Evolutionary conservation across 2,888 invertebrate species (phyloP).

Genomic region (Conchocele bisecta): DNA sequence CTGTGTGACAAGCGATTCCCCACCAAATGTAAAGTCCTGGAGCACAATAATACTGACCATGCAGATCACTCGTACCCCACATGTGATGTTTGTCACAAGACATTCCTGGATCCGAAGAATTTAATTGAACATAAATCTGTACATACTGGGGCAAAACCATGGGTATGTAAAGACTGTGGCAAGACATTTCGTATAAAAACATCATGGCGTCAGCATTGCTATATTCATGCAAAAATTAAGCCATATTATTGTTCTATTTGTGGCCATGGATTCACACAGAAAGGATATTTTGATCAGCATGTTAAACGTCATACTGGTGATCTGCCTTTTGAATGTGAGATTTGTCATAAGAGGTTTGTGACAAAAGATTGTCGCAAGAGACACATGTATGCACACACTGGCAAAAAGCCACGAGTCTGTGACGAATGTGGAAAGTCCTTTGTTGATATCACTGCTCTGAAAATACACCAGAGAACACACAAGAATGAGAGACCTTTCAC

Average conservation of each 20-base stretch:
- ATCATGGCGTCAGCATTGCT: constrained; percentile 43
- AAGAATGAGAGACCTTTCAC: constrained; percentile 50
- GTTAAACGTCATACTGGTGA: constrained; percentile 52
- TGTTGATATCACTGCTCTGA: constrained; percentile 40
- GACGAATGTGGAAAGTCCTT: constrained; percentile 47
- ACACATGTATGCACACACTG: constrained; percentile 55
- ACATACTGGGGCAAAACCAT: constrained; percentile 30
- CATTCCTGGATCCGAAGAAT: constrained; percentile 43
- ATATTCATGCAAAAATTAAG: constrained; percentile 44
- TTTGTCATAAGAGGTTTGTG: constrained; percentile 50
- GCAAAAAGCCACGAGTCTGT: constrained; percentile 45
- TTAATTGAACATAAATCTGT: constrained; percentile 41
- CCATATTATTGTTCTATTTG: constrained; percentile 53
- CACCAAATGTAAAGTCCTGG: constrained; percentile 45
- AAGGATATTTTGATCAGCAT: constrained; percentile 53
- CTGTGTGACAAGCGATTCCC: constrained; percentile 8
- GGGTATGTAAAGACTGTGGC: constrained; percentile 33
- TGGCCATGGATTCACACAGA: constrained; percentile 58
- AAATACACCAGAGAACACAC: constrained; percentile 46
- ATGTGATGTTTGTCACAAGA: constrained; percentile 40
- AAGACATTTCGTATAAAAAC: constrained; percentile 50
- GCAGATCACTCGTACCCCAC: constrained; percentile 29
- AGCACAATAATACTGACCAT: constrained; percentile 38
- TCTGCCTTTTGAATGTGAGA: constrained; percentile 43
- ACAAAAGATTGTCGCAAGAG: constrained; percentile 41